Evolutionary conservation across 2,888 invertebrate genomes (phyloP).

Genomic region (Flexamia atlantica): DNA sequence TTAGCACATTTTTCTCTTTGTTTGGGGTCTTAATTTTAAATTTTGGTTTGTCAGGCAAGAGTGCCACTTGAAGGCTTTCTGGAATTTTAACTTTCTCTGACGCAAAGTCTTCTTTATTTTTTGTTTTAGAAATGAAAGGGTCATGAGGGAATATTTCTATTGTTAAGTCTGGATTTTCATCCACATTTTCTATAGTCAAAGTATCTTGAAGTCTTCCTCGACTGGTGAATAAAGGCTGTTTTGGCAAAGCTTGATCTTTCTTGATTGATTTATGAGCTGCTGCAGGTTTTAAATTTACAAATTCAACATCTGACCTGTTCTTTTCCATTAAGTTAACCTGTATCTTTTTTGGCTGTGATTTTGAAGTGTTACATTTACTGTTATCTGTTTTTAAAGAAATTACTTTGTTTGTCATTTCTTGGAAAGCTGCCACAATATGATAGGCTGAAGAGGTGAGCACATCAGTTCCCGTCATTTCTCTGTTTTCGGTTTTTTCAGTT

Average conservation of each 20-base stretch:
- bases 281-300: not conserved
- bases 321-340: not conserved
- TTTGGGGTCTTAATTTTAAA: not conserved
- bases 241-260: slow-evolving; percentile 36
- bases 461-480: slow-evolving; percentile 42
- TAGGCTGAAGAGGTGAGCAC: slow-evolving; percentile 40
- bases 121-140: not conserved
- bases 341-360: slow-evolving; percentile 1
- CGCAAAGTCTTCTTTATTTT: not conserved
- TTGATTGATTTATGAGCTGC: slow-evolving; percentile 32
- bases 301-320: not conserved
- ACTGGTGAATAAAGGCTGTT: not conserved
- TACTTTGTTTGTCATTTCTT: slow-evolving; percentile 54
- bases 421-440: slow-evolving; percentile 52
- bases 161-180: slow-evolving; percentile 19
- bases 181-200: slow-evolving; percentile 1
- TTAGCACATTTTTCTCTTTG: not conserved
- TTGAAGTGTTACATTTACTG: not conserved
- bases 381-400: not conserved
- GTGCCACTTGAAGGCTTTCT: not conserved
- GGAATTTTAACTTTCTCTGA: not conserved
- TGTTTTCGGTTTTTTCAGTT: slow-evolving; percentile 11
- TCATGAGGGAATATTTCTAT: not conserved
- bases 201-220: not conserved
- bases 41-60: slow-evolving; percentile 1